Evolutionary conservation across 1,140 invertebrate genomes (phyloP), one percentile per base, ranked within the genome.

Genomic region (Pygmarrhopalites habei): DNA sequence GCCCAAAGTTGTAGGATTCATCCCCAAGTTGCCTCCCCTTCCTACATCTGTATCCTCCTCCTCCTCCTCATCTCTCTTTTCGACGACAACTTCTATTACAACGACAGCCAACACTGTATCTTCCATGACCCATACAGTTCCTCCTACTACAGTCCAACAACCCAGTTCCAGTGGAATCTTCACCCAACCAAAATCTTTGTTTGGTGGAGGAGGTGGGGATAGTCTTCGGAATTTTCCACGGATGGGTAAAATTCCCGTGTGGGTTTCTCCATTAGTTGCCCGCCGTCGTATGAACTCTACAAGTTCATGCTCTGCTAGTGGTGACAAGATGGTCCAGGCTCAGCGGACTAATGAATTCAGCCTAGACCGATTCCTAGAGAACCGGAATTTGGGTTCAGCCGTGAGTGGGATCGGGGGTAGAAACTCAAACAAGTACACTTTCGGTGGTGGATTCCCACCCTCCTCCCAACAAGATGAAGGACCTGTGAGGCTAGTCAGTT

Each of bases 161-260:
- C n/a, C n/a, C n/a, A n/a, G n/a, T n/a, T n/a, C n/a, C n/a, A n/a
- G n/a, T n/a, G n/a, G n/a, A n/a, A n/a, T n/a, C n/a, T n/a, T n/a
- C n/a, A n/a, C n/a, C n/a, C n/a, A n/a, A n/a, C n/a, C n/a, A n/a
- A n/a, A n/a, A n/a, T n/a, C n/a, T n/a, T n/a, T n/a, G n/a, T n/a
- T n/a, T n/a, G n/a, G n/a, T n/a, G n/a, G 14, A 26, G 23, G n/a
- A n/a, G n/a, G n/a, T n/a, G n/a, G 32, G 32, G 15, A 35, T 35
- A 15, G 49, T n/a, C 17, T 55, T 1, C 39, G 52, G 17, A 51
- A 57, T 25, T 59, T 64, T 28, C 62, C 62, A 2, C 57, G 55
- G 53, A 59, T 67, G 52, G 66, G 61, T 1, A 64, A 64, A 58
- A 62, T 60, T 4, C 68, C 68, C 0, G 65, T 70, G 25, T 70